Evolutionary conservation across 2,797 vertebrate genomes (phyloP).

Genomic region (Smutsia temminckii): DNA sequence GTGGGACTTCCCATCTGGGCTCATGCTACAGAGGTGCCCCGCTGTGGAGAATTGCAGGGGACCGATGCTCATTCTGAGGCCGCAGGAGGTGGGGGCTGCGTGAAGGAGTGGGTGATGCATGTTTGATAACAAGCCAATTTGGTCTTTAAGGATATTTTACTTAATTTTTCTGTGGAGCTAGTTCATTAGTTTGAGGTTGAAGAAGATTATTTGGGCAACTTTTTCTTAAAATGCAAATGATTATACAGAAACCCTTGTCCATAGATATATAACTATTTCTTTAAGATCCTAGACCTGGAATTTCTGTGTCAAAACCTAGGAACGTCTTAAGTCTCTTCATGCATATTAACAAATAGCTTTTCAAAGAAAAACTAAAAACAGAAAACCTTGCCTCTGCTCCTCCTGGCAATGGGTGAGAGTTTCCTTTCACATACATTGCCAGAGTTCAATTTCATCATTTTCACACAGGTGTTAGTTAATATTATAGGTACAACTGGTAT

Average conservation of each 20-base stretch:
- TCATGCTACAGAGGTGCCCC: rapidly evolving
- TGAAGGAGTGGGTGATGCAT: neutral
- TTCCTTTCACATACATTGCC: neutral
- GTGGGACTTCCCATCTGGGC: no score
- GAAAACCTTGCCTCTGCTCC: neutral
- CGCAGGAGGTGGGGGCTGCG: rapidly evolving
- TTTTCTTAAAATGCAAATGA: neutral
- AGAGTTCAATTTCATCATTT: neutral
- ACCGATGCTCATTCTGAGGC: neutral
- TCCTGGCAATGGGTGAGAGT: rapidly evolving
- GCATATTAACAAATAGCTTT: neutral
- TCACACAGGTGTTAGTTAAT: neutral
- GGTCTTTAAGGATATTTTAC: neutral
- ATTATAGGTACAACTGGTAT: neutral
- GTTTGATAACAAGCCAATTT: neutral
- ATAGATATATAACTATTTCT: rapidly evolving
- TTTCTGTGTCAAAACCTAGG: neutral
- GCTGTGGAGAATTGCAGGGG: rapidly evolving
- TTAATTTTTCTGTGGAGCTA: neutral
- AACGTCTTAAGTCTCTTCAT: neutral
- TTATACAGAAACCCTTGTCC: neutral
- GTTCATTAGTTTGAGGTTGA: neutral
- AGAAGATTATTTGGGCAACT: neutral
- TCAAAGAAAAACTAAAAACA: neutral
- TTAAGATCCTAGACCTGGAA: neutral